These are phyloP conservation scores for Chelon auratus DNA, from an alignment of 2,797 vertebrate genomes.

Conservation along the genomic window DNA sequence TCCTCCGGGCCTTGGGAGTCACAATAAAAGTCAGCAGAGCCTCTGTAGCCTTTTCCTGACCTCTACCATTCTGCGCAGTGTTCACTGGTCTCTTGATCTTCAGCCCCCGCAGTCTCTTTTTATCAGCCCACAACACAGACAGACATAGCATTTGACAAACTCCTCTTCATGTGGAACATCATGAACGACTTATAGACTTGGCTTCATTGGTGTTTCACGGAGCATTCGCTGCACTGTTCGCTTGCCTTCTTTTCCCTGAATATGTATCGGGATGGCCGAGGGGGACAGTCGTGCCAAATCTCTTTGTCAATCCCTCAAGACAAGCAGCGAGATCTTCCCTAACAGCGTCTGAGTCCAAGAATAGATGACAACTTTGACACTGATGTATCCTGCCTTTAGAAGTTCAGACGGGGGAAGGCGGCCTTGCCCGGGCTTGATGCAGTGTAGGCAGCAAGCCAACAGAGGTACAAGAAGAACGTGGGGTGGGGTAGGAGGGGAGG, in stretches of 20 bases:
- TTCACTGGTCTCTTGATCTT: constrained; percentile 47
- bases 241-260: constrained; percentile 26
- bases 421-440: constrained; percentile 42
- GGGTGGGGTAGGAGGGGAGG: background rate
- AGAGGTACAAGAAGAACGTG: constrained; percentile 33
- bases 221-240: background rate
- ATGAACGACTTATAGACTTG: constrained; percentile 14
- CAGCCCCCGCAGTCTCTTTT: constrained; percentile 23
- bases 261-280: constrained; percentile 42
- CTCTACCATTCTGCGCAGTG: constrained; percentile 38
- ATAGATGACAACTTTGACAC: constrained; percentile 65
- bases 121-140: constrained; percentile 30
- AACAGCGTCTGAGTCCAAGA: constrained; percentile 48
- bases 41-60: constrained; percentile 50
- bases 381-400: constrained; percentile 62
- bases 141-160: constrained; percentile 36
- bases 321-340: constrained; percentile 28
- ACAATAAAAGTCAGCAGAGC: constrained; percentile 48
- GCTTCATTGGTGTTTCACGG: constrained; percentile 10
- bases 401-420: constrained; percentile 43
- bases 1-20: constrained; percentile 42
- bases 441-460: constrained; percentile 48
- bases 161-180: constrained; percentile 33
- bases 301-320: constrained; percentile 51
- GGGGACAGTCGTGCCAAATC: constrained; percentile 43